Base-by-base conservation (phyloP, 2,888 invertebrate species). In the Mythimna albipuncta region DNA sequence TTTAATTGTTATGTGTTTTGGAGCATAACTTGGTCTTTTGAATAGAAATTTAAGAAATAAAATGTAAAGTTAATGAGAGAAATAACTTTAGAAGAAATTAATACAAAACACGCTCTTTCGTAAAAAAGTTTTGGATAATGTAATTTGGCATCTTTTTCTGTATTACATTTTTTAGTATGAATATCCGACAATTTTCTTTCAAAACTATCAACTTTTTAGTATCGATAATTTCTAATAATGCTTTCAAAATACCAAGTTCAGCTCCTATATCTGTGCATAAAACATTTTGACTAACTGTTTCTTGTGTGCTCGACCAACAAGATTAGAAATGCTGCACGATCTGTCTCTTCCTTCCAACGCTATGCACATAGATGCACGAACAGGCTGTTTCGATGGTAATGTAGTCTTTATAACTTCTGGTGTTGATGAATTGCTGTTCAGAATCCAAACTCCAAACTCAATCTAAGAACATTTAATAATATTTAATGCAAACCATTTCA, bases 231-330 rank as follows among this genome's bases (percentile, higher is more conserved):
- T 50, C 62, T 50, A 44, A 41, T 26, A 64, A 9, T 50, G 13
- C 35, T 35, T 54, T 75, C 66, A 69, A 75, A 84, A 73, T 64
- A 80, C 88, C 85, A 91, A 88, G 81, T 88, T 85, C 79, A 72
- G 87, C 90, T 92, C 84, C 86, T 84, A 87, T 91, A 85, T 88
- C 75, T 91, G 90, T 91, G 91, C 92, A 91, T 93, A 84, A 83
- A 82, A 89, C 77, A 87, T 88, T 89, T 89, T 79, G 65, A 76
- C 80, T 90, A 85, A 91, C 84, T 94, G 91, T 94, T 93, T 87
- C 91, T 79, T 94, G 91, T 95, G 91, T 93, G 90, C 87, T 90
- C 91, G 94, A 95, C 95, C 95, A 94, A 94, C 74, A 93, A 95
- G 95, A 94, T 94, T 90, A 90, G 89, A 91, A 82, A 77, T 92